phyloP scores from a whole-genome alignment of 2,797 vertebrate species.

The Danio albolineatus region DNA sequence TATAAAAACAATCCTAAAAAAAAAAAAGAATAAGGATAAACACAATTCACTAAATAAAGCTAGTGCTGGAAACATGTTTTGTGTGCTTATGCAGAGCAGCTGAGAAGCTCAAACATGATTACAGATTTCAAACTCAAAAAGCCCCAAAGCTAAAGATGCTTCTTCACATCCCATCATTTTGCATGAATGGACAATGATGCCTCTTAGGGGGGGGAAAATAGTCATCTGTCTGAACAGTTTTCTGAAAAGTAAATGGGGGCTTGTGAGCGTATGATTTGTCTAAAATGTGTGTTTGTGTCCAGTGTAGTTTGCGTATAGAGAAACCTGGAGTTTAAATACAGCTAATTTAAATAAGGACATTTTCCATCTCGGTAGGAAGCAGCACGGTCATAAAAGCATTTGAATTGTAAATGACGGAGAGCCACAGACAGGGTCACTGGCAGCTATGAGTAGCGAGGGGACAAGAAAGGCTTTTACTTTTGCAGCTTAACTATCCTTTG shows the following conservation, averaged over 20 bases:
- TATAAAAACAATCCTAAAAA: no score
- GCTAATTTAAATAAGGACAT: conserved; percentile 58
- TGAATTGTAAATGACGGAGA: conserved; percentile 67
- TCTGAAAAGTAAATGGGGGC: conserved; percentile 25
- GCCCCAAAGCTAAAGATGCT: conserved; percentile 37
- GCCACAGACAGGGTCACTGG: conserved; percentile 50
- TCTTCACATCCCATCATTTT: conserved; percentile 2
- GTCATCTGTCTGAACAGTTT: conserved; percentile 20
- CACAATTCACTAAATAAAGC: neutral
- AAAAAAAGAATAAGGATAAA: no score
- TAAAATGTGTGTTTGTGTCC: conserved; percentile 41
- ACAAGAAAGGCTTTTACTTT: conserved; percentile 52
- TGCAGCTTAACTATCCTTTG: conserved; percentile 58
- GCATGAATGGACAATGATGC: conserved; percentile 39
- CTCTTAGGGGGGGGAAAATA: conserved; percentile 22
- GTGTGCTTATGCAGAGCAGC: conserved; percentile 7
- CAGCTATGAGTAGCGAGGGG: conserved; percentile 51
- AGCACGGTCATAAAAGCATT: conserved; percentile 58
- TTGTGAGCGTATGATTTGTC: conserved; percentile 44
- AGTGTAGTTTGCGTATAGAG: conserved; percentile 23
- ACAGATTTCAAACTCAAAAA: conserved; percentile 33
- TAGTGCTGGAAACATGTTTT: neutral
- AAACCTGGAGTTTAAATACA: conserved; percentile 31
- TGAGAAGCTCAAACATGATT: conserved; percentile 26
- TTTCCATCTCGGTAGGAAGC: conserved; percentile 62